Base-by-base conservation (phyloP, 2,888 invertebrate genomes). In the Lottia gigantea region DNA sequence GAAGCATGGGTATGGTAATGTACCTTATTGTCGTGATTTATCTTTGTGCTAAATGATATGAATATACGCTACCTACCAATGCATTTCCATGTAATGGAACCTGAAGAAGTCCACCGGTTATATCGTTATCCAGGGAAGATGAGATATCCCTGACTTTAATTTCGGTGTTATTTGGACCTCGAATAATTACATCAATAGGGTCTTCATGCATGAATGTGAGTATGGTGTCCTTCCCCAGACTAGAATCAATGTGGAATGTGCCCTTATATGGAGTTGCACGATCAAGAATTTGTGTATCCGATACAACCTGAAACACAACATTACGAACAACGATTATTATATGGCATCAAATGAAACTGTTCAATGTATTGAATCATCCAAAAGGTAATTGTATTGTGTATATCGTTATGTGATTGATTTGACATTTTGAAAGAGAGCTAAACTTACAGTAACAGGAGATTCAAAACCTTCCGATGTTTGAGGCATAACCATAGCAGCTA, bases 211-310 rank as follows among this genome's bases (percentile, higher is more conserved):
- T 73, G 70, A 76, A 67, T 46, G 73, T 75, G 49, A 78, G 45
- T 46, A 73, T 67, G 16, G 80, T 78, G 12, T 78, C 76, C 11
- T 46, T 46, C 23, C 80, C 80, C 12, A 80, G 61, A 0, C 75
- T 73, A 25, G 73, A 73, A 67, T 80, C 80, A 1, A 80, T 67
- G 68, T 66, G 49, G 66, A 80, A 76, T 1, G 19, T 62, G 2
- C 75, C 76, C 4, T 66, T 68, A 16, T 70, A 45, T 8, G 73
- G 70, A 25, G 40, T 46, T 6, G 31, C 47, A 3, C 55, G 55
- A 23, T 55, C 23, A 23, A 55, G 12, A 23, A 55, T 55, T 23
- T 55, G 19, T 12, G 55, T 55, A 11, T 55, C 55, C 14, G 55
- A 55, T 23, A 55, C 23, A 55, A 55, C 19, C 55, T 55, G 55